phyloP scores from a whole-genome alignment of 23 tunicate species.

The Ascidia mentula region DNA sequence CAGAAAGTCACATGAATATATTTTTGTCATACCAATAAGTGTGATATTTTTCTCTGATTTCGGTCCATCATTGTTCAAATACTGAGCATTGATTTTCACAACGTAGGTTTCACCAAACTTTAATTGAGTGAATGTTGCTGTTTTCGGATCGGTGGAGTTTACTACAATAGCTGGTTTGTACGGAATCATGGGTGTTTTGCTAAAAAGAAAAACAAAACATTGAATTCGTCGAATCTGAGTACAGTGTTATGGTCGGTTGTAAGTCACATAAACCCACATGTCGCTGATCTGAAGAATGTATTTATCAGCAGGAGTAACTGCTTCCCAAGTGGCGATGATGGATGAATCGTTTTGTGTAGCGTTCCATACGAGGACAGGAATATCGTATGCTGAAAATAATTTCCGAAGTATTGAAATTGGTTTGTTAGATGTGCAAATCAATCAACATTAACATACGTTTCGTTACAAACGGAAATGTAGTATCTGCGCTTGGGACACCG shows the following conservation, averaged over 20 bases:
- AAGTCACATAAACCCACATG: not conserved
- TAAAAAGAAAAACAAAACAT: not conserved
- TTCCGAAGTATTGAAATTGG: not conserved
- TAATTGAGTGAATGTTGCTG: not conserved
- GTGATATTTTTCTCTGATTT: constrained; percentile 1
- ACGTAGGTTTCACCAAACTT: not conserved
- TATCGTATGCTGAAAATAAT: not conserved
- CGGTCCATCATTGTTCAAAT: constrained; percentile 3
- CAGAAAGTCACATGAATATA: too few relatives aligned
- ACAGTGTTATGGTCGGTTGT: not conserved
- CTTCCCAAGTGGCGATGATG: constrained; percentile 8
- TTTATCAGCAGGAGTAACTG: constrained; percentile 15
- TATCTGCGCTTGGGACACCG: not conserved
- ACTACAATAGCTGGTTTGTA: not conserved
- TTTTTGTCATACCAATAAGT: not conserved
- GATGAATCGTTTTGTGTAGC: not conserved
- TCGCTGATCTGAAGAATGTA: constrained; percentile 8
- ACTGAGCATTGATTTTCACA: constrained; percentile 5
- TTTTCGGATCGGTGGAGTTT: not conserved
- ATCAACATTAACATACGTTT: not conserved
- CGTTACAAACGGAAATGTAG: not conserved
- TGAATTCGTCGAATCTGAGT: not conserved
- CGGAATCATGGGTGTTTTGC: not conserved
- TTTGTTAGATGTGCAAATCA: not conserved
- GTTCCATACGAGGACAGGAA: not conserved